A percentile compares a stretch with the other conserved stretches of the same genome.
Evolutionary conservation across 2,113 vertebrate species (phyloP).

Genomic region (Trematomus loennbergii): DNA sequence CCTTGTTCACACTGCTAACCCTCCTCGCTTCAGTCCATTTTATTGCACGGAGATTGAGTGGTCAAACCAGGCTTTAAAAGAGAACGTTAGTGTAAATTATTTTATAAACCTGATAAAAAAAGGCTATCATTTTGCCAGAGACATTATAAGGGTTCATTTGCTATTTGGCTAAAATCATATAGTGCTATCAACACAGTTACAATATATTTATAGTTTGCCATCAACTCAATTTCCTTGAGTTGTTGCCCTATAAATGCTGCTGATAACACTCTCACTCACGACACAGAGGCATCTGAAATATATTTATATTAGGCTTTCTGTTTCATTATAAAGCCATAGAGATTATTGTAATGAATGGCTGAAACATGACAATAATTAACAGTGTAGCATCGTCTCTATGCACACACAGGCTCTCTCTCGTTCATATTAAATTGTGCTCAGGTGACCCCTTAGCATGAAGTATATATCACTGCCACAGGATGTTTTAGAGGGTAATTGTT

Average conservation of each 20-base stretch:
- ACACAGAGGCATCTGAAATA: slow-evolving; percentile 37
- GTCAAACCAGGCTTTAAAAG: slow-evolving; percentile 34
- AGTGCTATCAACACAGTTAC: slow-evolving; percentile 26
- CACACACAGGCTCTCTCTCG: not conserved
- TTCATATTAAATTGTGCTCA: slow-evolving; percentile 15
- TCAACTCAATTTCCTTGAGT: slow-evolving; percentile 46
- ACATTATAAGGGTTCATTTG: slow-evolving; percentile 44
- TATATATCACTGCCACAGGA: slow-evolving; percentile 18
- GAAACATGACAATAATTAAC: slow-evolving; percentile 9
- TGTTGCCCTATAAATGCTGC: slow-evolving; percentile 26
- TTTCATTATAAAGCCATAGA: not conserved
- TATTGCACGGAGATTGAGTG: slow-evolving; percentile 20
- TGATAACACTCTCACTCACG: slow-evolving; percentile 5
- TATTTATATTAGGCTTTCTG: slow-evolving; percentile 30
- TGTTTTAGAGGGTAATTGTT: slow-evolving; percentile 51
- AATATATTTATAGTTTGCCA: slow-evolving; percentile 36
- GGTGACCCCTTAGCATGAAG: slow-evolving; percentile 8
- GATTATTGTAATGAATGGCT: slow-evolving; percentile 1
- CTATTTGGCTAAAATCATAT: slow-evolving; percentile 36
- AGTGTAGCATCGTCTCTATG: not conserved
- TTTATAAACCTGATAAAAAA: slow-evolving; percentile 43
- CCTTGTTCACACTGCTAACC: slow-evolving; percentile 8
- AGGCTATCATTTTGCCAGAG: slow-evolving; percentile 39
- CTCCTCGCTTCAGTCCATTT: slow-evolving; percentile 10
- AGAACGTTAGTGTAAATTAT: slow-evolving; percentile 20